A percentile compares a stretch with the other conserved stretches of the same genome.
phyloP scores from a whole-genome alignment of 1,140 invertebrate genomes.

The Drosophila gunungcola region DNA sequence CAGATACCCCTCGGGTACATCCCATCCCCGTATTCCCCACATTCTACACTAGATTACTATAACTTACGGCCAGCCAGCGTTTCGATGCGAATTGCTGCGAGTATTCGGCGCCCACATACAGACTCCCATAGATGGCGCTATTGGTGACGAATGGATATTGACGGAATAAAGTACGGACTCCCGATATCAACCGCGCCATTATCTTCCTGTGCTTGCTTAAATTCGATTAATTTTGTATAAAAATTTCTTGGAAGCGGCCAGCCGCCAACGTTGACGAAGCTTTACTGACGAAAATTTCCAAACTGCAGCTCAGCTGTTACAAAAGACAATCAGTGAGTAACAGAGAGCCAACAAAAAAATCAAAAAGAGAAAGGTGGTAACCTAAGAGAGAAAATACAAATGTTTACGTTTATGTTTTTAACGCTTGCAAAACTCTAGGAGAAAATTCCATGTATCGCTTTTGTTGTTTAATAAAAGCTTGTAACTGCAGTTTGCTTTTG shows the following conservation, averaged over 20 bases:
- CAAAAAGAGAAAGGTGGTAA: slow-evolving; percentile 1
- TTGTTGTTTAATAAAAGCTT: slow-evolving; percentile 39
- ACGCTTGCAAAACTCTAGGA: neutral
- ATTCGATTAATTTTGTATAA: neutral
- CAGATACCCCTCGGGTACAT: neutral
- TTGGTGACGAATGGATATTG: slow-evolving; percentile 89
- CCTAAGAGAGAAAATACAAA: slow-evolving; percentile 22
- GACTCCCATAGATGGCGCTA: slow-evolving; percentile 90
- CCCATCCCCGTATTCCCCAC: neutral
- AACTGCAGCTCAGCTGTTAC: slow-evolving; percentile 47
- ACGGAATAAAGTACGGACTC: slow-evolving; percentile 78
- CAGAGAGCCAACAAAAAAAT: neutral
- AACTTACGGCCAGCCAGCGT: slow-evolving; percentile 64
- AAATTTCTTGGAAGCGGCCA: slow-evolving; percentile 26
- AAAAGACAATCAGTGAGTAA: slow-evolving; percentile 32
- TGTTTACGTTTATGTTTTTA: slow-evolving; percentile 13
- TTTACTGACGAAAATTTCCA: slow-evolving; percentile 41
- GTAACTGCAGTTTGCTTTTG: slow-evolving; percentile 13
- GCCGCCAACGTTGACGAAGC: slow-evolving; percentile 34
- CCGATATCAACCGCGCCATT: slow-evolving; percentile 58
- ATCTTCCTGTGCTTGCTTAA: slow-evolving; percentile 3
- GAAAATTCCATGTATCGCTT: slow-evolving; percentile 12
- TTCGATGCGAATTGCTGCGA: slow-evolving; percentile 90
- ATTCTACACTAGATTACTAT: neutral
- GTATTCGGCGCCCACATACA: slow-evolving; percentile 91